Conservation (phyloP, 2,797 vertebrate genomes). For the Trematomus bernacchii region DNA sequence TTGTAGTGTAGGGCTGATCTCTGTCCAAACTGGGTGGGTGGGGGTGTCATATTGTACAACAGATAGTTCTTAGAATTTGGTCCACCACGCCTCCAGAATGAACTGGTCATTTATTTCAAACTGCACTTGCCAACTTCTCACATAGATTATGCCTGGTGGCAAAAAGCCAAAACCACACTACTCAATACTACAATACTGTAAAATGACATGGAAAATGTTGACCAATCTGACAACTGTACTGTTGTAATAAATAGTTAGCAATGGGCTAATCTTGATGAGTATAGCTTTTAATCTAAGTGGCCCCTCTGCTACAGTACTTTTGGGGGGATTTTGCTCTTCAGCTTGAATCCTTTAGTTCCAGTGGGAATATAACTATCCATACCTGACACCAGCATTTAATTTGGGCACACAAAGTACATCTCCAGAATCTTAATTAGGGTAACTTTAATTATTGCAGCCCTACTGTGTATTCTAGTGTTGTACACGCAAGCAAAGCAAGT, state of each 20-base stretch:
- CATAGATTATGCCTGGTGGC: neutral
- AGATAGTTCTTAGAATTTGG: slow-evolving; percentile 3
- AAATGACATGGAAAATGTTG: neutral
- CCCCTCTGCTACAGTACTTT: neutral
- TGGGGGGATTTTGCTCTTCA: neutral
- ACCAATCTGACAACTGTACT: neutral
- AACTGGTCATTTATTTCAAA: slow-evolving; percentile 13
- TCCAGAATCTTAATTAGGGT: slow-evolving; percentile 43
- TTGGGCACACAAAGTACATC: slow-evolving; percentile 6
- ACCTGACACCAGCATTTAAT: slow-evolving; percentile 26
- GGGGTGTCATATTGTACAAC: slow-evolving; percentile 8
- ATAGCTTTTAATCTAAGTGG: neutral
- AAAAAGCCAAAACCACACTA: neutral
- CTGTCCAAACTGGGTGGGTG: neutral
- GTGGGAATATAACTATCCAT: slow-evolving; percentile 27
- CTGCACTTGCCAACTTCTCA: slow-evolving; percentile 2
- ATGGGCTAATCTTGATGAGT: neutral
- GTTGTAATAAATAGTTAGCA: neutral
- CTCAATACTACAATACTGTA: neutral
- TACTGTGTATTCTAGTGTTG: neutral
- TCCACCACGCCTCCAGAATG: slow-evolving; percentile 6
- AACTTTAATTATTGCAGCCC: slow-evolving; percentile 14
- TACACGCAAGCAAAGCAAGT: slow-evolving; percentile 5
- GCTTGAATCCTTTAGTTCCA: slow-evolving; percentile 24
- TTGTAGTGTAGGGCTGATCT: neutral